A percentile compares a stretch with the other conserved stretches of the same genome.
Conservation (phyloP, 2,797 vertebrate species). For the Lacerta agilis region DNA sequence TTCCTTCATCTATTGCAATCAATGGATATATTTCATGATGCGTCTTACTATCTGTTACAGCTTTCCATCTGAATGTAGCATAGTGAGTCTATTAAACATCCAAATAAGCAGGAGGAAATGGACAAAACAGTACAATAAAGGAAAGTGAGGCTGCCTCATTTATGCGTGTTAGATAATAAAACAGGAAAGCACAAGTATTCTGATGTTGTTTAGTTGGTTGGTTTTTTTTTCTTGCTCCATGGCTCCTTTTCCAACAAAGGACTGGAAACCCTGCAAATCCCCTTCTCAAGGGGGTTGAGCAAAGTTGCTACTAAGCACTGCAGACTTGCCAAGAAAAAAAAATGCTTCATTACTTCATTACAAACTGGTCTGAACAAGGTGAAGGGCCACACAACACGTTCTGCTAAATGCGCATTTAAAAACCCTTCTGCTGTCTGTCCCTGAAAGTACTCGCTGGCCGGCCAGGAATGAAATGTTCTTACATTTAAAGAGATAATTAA, state of each 20-base stretch:
- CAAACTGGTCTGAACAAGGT: too few relatives aligned
- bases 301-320: too few relatives aligned
- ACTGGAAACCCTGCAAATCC: neutral
- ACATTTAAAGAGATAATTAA: neutral
- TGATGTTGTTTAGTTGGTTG: neutral
- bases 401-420: too few relatives aligned
- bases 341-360: too few relatives aligned
- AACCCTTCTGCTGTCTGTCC: too few relatives aligned
- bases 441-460: too few relatives aligned
- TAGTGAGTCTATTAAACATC: conserved; percentile 2
- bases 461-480: neutral
- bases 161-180: conserved; percentile 4
- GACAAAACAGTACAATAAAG: neutral
- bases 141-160: conserved; percentile 8
- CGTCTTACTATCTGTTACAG: neutral
- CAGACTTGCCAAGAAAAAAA: too few relatives aligned
- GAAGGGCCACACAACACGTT: too few relatives aligned
- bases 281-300: neutral
- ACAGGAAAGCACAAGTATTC: neutral
- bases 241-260: neutral
- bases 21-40: conserved; percentile 5
- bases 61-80: conserved; percentile 11
- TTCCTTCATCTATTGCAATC: conserved; percentile 14
- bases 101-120: neutral
- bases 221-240: neutral